phyloP scores from a whole-genome alignment of 2,797 vertebrate species.

The Phataginus tricuspis region DNA sequence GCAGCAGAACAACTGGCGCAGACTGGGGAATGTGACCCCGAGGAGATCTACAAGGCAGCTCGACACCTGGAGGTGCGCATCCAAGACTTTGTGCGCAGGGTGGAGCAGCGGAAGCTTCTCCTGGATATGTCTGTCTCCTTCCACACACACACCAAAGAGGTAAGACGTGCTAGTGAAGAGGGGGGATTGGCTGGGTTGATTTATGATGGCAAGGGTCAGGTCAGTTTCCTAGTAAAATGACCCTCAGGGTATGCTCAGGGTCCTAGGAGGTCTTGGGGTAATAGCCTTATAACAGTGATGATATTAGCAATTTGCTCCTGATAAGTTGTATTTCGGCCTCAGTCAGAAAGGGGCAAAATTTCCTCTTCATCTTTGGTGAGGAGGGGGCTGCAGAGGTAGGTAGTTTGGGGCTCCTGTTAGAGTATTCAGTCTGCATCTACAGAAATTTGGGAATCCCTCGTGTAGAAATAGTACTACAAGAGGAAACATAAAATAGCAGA shows the following conservation, averaged over 20 bases:
- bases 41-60: slow-evolving; percentile 99
- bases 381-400: not conserved
- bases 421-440: not conserved
- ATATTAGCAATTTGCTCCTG: not conserved
- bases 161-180: slow-evolving; percentile 80
- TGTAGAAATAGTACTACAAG: not conserved
- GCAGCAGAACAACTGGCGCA: slow-evolving; percentile 98
- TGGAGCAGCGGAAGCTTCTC: slow-evolving; percentile 97
- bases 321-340: not conserved
- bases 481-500: not conserved
- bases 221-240: not conserved
- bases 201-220: not conserved
- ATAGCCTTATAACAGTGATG: not conserved
- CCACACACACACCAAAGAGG: slow-evolving; percentile 99
- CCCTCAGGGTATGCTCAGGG: not conserved
- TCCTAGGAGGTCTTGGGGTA: not conserved
- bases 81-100: slow-evolving; percentile 97
- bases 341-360: not conserved
- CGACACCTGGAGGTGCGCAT: slow-evolving; percentile 97
- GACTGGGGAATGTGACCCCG: slow-evolving; percentile 98
- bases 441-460: not conserved
- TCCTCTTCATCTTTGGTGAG: not conserved
- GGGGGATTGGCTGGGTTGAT: not conserved
- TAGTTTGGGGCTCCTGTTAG: not conserved
- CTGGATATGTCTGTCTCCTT: slow-evolving; percentile 99